Evolutionary conservation across 2,113 vertebrate species (phyloP).

Genomic region (Nothoprocta perdicaria): DNA sequence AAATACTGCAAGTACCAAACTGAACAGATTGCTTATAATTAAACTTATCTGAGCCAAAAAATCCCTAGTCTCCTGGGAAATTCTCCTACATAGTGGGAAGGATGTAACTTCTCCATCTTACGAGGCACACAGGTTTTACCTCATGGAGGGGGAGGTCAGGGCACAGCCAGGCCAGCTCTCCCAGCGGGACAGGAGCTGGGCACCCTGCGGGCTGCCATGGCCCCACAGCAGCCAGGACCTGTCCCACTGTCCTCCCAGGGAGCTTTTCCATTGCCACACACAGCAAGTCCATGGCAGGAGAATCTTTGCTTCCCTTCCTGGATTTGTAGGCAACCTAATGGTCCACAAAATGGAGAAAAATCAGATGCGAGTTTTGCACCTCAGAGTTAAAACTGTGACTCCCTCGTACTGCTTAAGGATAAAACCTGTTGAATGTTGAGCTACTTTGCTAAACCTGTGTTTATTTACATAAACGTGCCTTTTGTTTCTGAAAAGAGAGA

Average conservation of each 20-base stretch:
- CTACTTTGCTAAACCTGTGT: not conserved
- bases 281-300: not conserved
- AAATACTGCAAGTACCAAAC: not conserved
- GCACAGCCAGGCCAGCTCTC: rapidly evolving
- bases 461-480: not conserved
- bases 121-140: not conserved
- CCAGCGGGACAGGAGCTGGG: not conserved
- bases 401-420: not conserved
- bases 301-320: not conserved
- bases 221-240: too few relatives aligned
- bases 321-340: not conserved
- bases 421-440: not conserved
- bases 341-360: not conserved
- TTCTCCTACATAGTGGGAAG: not conserved
- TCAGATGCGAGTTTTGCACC: not conserved
- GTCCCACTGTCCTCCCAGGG: not conserved
- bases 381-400: not conserved
- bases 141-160: rapidly evolving
- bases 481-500: not conserved
- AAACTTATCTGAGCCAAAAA: not conserved
- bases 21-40: not conserved
- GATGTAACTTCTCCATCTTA: not conserved
- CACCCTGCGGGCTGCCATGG: rapidly evolving
- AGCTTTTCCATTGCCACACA: not conserved
- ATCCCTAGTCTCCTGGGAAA: too few relatives aligned